Evolutionary conservation across 2,113 vertebrate species (phyloP).

Genomic region (Mustela nigripes): DNA sequence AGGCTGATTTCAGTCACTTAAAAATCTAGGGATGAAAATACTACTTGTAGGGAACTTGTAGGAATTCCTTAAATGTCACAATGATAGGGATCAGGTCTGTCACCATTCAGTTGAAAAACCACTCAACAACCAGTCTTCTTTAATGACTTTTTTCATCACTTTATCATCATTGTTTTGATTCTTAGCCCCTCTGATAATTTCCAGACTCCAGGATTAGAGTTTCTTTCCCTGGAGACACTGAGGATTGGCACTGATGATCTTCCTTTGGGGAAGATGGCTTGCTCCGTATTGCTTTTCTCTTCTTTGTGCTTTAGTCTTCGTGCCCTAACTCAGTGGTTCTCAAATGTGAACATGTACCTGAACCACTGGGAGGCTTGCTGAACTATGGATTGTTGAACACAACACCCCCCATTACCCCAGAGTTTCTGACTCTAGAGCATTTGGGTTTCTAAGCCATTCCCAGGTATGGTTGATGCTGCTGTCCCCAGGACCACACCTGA

Average conservation of each 20-base stretch:
- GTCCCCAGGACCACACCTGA: neutral
- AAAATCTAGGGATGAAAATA: conserved; percentile 74
- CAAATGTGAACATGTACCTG: neutral
- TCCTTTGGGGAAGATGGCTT: neutral
- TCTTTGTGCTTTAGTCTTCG: neutral
- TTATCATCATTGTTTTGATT: neutral
- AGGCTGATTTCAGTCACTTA: conserved; percentile 70
- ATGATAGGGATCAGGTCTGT: neutral
- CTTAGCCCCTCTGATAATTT: neutral
- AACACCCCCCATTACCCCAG: neutral
- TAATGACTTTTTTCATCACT: neutral
- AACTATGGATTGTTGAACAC: neutral
- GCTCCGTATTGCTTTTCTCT: neutral
- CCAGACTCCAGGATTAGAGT: neutral
- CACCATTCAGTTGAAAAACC: neutral
- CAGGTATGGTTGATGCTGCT: neutral
- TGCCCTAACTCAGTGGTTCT: neutral
- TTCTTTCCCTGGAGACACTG: neutral
- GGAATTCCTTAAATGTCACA: conserved; percentile 45
- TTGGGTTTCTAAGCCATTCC: conserved; percentile 15
- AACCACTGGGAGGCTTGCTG: neutral
- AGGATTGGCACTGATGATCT: neutral
- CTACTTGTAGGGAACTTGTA: conserved; percentile 63
- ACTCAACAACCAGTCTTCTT: neutral
- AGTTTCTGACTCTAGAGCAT: conserved; percentile 13